Conservation (phyloP, 2,888 invertebrate species). For the Amphipyra tragopoginis region DNA sequence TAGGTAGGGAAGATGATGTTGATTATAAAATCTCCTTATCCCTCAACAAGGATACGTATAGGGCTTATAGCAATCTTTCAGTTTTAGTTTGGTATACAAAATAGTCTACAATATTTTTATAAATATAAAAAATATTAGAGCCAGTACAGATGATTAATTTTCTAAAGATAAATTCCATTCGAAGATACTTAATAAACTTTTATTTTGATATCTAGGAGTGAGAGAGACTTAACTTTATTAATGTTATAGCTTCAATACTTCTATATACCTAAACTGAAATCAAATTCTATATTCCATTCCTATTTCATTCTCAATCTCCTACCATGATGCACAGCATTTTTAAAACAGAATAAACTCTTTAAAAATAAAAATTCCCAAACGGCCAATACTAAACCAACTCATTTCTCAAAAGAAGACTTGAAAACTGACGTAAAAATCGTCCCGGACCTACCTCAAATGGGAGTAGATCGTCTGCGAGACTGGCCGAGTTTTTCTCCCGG, state of each 20-base stretch:
- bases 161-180: neutral
- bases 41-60: too few species aligned
- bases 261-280: too few species aligned
- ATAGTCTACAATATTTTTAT: neutral
- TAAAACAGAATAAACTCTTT: neutral
- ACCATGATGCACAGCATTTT: neutral
- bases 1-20: too few species aligned
- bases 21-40: too few species aligned
- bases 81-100: too few species aligned
- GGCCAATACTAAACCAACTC: conserved; percentile 66
- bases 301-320: neutral
- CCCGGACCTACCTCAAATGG: conserved; percentile 86
- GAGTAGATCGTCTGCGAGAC: conserved; percentile 73
- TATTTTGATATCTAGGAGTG: too few species aligned
- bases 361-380: neutral
- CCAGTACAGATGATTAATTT: neutral
- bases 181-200: neutral
- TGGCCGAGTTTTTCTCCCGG: conserved; percentile 72
- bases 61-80: too few species aligned
- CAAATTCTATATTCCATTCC: too few species aligned
- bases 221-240: too few species aligned
- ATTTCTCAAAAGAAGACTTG: conserved; percentile 76
- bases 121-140: neutral
- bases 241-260: too few species aligned
- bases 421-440: conserved; percentile 88